phyloP scores from a whole-genome alignment of 92 coral and sea anemone species.

The Epizoanthus scotinus region DNA sequence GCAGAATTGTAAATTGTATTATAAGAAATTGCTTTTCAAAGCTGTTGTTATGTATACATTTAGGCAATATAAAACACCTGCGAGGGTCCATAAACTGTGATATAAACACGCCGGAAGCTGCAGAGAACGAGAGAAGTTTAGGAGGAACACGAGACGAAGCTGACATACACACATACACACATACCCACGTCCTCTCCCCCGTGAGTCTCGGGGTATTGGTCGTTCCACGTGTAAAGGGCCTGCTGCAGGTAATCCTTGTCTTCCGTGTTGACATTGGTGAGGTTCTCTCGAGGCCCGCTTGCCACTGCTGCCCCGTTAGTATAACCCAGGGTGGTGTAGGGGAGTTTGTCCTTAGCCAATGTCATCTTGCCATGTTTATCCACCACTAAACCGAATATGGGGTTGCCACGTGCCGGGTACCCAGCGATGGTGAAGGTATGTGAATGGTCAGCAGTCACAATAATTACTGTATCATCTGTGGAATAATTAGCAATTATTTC shows the following conservation, averaged over 20 bases:
- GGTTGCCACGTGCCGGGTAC: slow-evolving; percentile 69
- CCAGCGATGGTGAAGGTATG: slow-evolving; percentile 74
- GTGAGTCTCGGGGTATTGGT: slow-evolving; percentile 56
- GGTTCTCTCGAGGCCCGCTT: slow-evolving; percentile 55
- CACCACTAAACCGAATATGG: slow-evolving; percentile 63
- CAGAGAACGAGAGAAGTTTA: too few species aligned
- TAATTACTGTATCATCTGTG: slow-evolving; percentile 68
- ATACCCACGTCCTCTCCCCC: slow-evolving; percentile 77
- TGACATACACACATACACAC: background rate
- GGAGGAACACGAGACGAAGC: too few species aligned
- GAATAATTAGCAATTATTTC: background rate
- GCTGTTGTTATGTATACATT: too few species aligned
- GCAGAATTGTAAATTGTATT: too few species aligned
- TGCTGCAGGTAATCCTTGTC: slow-evolving; percentile 62
- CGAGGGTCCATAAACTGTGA: too few species aligned
- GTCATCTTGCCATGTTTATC: slow-evolving; percentile 16
- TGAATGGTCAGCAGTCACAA: slow-evolving; percentile 86
- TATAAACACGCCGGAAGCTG: too few species aligned
- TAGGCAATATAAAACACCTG: too few species aligned
- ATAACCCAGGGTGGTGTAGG: slow-evolving; percentile 72
- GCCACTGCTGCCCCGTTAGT: slow-evolving; percentile 62
- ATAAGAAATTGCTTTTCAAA: too few species aligned
- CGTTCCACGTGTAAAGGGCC: slow-evolving; percentile 33
- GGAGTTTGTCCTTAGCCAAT: slow-evolving; percentile 49
- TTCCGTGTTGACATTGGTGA: slow-evolving; percentile 67